These are phyloP conservation scores for Meloidogyne floridensis DNA, from an alignment of 1,140 invertebrate genomes.

Conservation along the genomic window DNA sequence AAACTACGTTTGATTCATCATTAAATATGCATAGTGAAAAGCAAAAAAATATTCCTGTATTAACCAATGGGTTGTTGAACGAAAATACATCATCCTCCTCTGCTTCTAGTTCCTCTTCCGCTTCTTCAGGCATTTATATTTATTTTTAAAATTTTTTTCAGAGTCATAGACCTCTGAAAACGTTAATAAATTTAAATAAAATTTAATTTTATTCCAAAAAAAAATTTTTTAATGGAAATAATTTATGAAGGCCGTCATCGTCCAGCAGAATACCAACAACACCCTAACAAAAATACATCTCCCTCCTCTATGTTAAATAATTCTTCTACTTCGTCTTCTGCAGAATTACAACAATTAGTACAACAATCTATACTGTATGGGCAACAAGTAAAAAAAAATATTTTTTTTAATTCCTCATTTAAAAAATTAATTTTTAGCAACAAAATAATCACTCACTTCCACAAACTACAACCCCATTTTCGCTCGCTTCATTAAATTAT, in stretches of 20 bases:
- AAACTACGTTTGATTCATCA: background rate
- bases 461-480: background rate
- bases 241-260: background rate
- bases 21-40: background rate
- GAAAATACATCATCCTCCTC: constrained; percentile 21
- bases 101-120: background rate
- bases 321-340: background rate
- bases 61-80: background rate
- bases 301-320: background rate
- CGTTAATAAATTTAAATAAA: too few relatives aligned
- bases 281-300: background rate
- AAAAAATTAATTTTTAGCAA: background rate
- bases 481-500: constrained; percentile 8
- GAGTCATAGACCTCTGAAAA: too few relatives aligned
- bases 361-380: background rate
- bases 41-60: background rate
- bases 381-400: constrained; percentile 5
- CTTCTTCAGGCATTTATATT: constrained; percentile 4
- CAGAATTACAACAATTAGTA: background rate
- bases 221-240: too few relatives aligned
- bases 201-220: too few relatives aligned
- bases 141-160: background rate
- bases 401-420: background rate
- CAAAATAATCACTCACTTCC: background rate
- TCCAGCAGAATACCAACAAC: background rate